Percentiles rank a stretch among this genome's conserved stretches.
phyloP scores from a whole-genome alignment of 2,888 invertebrate species.

The Muschampia staudingeri region DNA sequence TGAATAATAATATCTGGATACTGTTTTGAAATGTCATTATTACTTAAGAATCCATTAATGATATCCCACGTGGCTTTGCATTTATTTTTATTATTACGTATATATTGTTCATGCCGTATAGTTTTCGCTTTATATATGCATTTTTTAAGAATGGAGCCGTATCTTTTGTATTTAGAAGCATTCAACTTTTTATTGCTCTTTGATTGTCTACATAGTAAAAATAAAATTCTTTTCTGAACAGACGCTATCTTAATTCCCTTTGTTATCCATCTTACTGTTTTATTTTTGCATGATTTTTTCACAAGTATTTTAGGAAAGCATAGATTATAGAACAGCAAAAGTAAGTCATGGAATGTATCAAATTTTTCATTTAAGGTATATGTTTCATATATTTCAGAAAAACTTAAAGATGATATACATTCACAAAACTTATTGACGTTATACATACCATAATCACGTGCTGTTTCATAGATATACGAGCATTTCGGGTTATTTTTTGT shows the following conservation, averaged over 20 bases:
- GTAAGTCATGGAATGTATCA: neutral
- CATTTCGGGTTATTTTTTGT: neutral
- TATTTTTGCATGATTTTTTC: neutral
- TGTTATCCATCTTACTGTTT: neutral
- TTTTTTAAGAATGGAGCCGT: neutral
- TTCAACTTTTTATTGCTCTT: neutral
- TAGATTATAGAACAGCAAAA: slow-evolving; percentile 3
- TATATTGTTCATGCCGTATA: neutral
- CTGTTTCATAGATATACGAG: neutral
- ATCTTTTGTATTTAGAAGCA: neutral
- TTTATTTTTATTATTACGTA: slow-evolving; percentile 7
- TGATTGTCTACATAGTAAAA: neutral
- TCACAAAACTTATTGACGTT: slow-evolving; percentile 12
- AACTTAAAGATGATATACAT: neutral
- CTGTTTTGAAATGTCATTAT: neutral
- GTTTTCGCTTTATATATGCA: slow-evolving; percentile 2
- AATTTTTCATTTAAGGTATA: slow-evolving; percentile 1
- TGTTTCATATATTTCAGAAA: slow-evolving; percentile 13
- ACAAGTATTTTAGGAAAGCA: neutral
- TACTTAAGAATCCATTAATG: neutral
- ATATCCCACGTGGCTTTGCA: neutral
- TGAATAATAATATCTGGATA: neutral
- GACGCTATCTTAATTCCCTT: neutral
- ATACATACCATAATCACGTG: neutral
- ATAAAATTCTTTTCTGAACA: neutral